Evolutionary conservation across 2,113 vertebrate genomes (phyloP).

Genomic region (Promerops cafer): DNA sequence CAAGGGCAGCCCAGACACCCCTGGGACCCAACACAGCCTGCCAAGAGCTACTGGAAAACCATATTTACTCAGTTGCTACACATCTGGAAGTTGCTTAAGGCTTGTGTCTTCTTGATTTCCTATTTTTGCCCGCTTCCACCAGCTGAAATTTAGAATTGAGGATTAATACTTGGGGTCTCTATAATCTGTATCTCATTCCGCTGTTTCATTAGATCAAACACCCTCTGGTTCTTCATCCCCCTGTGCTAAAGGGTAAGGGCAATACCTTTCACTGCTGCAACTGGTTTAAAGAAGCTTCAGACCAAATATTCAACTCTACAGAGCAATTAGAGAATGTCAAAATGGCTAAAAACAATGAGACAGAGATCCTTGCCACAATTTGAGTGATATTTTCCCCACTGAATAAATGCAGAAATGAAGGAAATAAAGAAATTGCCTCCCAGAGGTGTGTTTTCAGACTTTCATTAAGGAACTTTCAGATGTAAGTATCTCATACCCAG

Average conservation of each 20-base stretch:
- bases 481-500: not conserved
- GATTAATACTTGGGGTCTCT: not conserved
- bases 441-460: not conserved
- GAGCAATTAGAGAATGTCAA: not conserved
- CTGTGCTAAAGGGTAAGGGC: not conserved
- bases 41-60: not conserved
- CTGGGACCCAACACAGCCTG: accelerated
- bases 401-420: not conserved
- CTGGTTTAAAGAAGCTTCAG: not conserved
- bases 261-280: not conserved
- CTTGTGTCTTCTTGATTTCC: not conserved
- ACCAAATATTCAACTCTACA: not conserved
- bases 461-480: not conserved
- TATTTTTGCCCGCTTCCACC: not conserved
- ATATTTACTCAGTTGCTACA: not conserved
- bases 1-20: not conserved
- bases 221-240: not conserved
- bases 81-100: not conserved
- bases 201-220: not conserved
- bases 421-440: not conserved
- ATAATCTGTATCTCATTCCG: not conserved
- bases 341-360: not conserved
- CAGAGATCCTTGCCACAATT: not conserved
- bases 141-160: not conserved
- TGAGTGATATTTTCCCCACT: not conserved